Evolutionary conservation across 2,797 vertebrate species (phyloP), one percentile per base, ranked within the genome.

Genomic region (Cichlasoma orientale): DNA sequence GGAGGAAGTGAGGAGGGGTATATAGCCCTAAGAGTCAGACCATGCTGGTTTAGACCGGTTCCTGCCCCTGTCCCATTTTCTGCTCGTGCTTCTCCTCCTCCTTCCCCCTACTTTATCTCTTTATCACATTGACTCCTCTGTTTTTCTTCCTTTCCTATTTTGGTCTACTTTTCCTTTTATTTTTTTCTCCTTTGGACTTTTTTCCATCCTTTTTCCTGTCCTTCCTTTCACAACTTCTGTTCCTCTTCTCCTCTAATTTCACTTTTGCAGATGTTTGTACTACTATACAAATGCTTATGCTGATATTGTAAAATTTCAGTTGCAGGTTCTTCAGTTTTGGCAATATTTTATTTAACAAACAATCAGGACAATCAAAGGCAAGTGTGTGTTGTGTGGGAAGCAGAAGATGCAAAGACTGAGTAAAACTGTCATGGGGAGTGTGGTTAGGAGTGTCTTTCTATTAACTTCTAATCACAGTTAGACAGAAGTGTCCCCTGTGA

Each of bases 41-140:
- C 71, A 58, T 16, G 38, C 95, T 92, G 95, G 95, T 94, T 95
- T 89, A 95, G 92, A 96, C 95, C 88, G 90, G 95, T 95, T 96
- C 86, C 82, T 84, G 74, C 82, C 87, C 83, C 77, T 81, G 73
- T 86, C 74, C 82, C 74, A 82, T 86, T 80, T 78, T 72, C 56
- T 36, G 57, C 59, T 73, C 54, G 57, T 50, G 52, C 72, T 73
- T 73, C 55, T 57, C 23, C 56, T 77, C 57, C 56, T 81, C 57
- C 52, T 79, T 38, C 73, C 80, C 59, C 72, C 56, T n/a, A 23
- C 33, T 81, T 78, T 56, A 50, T 83, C 61, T 61, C 53, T 73
- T 88, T 68, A 74, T 84, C 68, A 73, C 76, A 69, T 52, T 71
- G 52, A 50, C 38, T 38, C 61, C 53, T 29, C 31, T 70, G 50